Evolutionary conservation across 1,140 invertebrate species (phyloP), one percentile per base, ranked within the genome.

Genomic region (Anastatus disparis): DNA sequence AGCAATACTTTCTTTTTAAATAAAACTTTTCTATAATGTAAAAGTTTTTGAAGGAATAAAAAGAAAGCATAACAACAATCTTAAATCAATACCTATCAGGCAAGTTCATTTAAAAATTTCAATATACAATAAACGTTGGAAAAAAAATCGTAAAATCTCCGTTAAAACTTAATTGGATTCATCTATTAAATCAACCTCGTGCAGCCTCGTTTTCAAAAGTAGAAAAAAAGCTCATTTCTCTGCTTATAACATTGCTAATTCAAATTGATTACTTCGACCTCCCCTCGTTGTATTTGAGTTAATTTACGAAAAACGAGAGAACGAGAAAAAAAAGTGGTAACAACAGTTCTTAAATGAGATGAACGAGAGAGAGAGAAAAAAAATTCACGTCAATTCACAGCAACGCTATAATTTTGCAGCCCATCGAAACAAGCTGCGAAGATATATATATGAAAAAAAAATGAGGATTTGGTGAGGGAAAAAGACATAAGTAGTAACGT

Each of bases 261-360:
- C 31, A 61, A 69, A 62, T 50, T 52, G 65, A 68, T 68, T 50
- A 59, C 20, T 53, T 24, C 2, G 42, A 38, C 3, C 40, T 67
- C 40, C 38, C 26, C 1, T 46, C 26, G 38, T 27, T 58, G 31
- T n/a, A n/a, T n/a, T 35, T 26, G 24, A 26, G 42, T 29, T 40
- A 40, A 53, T 65, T 65, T 52, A 9, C 22, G 17, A 31, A 42
- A 27, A 38, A 12, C 9, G 7, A 31, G 20, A 35, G 13, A 35
- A 56, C 13, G n/a, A 40, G 27, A 29, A 29, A 42, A n/a, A n/a
- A n/a, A n/a, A n/a, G n/a, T n/a, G n/a, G n/a, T n/a, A n/a, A n/a
- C n/a, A n/a, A n/a, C n/a, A n/a, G n/a, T n/a, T n/a, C n/a, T n/a
- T n/a, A n/a, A n/a, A n/a, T n/a, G n/a, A n/a, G n/a, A n/a, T n/a